Base-by-base conservation (phyloP, 2,113 vertebrate species). In the Pholis gunnellus region DNA sequence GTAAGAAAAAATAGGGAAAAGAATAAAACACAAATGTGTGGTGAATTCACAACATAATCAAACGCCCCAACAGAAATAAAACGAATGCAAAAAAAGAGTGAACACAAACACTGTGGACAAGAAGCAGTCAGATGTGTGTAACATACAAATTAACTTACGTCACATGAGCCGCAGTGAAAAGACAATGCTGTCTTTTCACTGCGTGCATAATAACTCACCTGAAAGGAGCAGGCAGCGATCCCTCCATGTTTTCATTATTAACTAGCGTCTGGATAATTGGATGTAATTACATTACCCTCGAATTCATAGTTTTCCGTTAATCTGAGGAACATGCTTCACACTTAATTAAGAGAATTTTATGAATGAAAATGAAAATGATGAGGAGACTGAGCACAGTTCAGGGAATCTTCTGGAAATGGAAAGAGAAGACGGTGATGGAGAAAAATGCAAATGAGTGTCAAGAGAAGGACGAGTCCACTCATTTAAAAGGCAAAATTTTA, bases 221-320 rank as follows among this genome's bases (percentile, higher is more conserved):
- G 63, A 74, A 69, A 1, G 17, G 42, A 75, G 57, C 66, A 14
- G 18, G 38, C 34, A 40, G 65, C 0, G 15, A 42, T 36, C 72
- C 38, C 64, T 65, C 34, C 3, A 8, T 56, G 22, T n/a, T 25
- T n/a, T 56, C 52, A 56, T 56, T 56, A 5, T 11, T 69, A 87
- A 83, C 73, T 64, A 63, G 11, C 72, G 38, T 48, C 81, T 77
- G 46, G 46, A 64, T 69, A 72, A 83, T 34, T 82, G 48, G 31
- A 63, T 50, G 11, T 65, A 74, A 82, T 82, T 56, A 59, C 4
- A 9, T 20, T 18, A 44, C 71, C 79, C 72, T 52, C 50, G 56
- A 56, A 40, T 52, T 48, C 2, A 14, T 50, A 6, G 46, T 46
- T 77, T 78, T 14, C 14, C 44, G 63, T 79, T 48, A 42, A 42